These are phyloP conservation scores for Acinonyx jubatus DNA, from an alignment of 2,113 vertebrate genomes.

Conservation along the genomic window DNA sequence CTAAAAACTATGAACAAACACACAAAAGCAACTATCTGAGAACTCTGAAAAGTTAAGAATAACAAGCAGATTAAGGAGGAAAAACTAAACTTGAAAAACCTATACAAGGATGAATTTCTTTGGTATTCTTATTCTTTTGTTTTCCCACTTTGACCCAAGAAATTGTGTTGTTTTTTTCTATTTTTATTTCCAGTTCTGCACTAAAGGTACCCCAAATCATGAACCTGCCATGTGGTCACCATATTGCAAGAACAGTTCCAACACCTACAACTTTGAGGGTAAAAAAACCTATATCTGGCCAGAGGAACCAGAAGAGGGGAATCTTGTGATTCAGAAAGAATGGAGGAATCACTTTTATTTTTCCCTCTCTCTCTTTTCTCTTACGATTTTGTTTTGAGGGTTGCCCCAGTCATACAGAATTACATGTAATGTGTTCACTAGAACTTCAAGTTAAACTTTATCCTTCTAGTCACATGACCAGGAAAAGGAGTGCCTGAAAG, in stretches of 20 bases:
- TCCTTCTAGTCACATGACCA: background rate
- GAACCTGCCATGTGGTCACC: background rate
- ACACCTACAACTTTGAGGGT: background rate
- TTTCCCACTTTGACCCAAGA: background rate
- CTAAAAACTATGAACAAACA: background rate
- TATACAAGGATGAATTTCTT: background rate
- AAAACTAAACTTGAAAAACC: background rate
- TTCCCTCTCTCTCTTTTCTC: background rate
- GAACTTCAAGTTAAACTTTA: background rate
- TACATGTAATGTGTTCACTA: background rate
- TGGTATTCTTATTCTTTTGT: background rate
- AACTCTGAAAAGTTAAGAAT: background rate
- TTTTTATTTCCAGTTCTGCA: background rate
- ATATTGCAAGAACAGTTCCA: background rate
- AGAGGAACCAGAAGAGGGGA: background rate
- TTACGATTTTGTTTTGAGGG: background rate
- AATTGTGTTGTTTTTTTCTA: background rate
- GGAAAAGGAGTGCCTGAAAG: background rate
- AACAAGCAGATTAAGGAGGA: background rate
- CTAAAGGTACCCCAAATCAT: background rate
- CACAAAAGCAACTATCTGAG: background rate
- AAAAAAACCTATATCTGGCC: background rate
- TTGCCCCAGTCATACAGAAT: background rate
- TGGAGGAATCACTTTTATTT: background rate
- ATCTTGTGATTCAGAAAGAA: background rate